phyloP scores from a whole-genome alignment of 2,113 vertebrate genomes.

The Uria aalge region DNA sequence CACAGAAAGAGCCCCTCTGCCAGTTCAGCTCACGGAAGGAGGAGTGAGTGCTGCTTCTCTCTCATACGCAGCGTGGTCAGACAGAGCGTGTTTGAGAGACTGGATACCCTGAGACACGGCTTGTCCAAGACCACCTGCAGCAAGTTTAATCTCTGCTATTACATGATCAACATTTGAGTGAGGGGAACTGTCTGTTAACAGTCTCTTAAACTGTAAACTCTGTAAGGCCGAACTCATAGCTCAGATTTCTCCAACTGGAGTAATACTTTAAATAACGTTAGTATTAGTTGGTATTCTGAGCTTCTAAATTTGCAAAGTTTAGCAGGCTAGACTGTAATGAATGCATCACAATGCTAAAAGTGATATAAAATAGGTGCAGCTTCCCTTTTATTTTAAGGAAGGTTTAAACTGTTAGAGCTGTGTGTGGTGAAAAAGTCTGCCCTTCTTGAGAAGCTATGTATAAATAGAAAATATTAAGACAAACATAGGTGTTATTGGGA shows the following conservation, averaged over 20 bases:
- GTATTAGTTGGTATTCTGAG: background rate
- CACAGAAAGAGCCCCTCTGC: background rate
- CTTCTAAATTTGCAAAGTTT: background rate
- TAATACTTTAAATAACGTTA: background rate
- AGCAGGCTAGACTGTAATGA: background rate
- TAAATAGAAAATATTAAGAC: background rate
- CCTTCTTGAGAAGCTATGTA: background rate
- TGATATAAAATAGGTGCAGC: background rate
- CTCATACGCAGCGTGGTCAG: background rate
- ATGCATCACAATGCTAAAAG: background rate
- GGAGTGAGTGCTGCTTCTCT: background rate
- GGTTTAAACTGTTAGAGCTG: background rate
- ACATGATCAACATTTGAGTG: background rate
- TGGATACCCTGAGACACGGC: background rate
- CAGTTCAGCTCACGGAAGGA: background rate
- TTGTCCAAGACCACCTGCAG: background rate
- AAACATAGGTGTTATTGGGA: background rate
- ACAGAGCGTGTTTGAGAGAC: background rate
- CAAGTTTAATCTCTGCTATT: background rate
- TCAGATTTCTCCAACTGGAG: background rate
- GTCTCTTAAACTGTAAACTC: background rate
- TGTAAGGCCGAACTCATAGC: background rate
- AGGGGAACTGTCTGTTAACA: background rate
- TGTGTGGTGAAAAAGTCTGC: background rate
- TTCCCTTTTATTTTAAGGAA: background rate